Evolutionary conservation across 2,113 vertebrate genomes (phyloP), one percentile per base, ranked within the genome.

Genomic region (Engraulis encrasicolus): DNA sequence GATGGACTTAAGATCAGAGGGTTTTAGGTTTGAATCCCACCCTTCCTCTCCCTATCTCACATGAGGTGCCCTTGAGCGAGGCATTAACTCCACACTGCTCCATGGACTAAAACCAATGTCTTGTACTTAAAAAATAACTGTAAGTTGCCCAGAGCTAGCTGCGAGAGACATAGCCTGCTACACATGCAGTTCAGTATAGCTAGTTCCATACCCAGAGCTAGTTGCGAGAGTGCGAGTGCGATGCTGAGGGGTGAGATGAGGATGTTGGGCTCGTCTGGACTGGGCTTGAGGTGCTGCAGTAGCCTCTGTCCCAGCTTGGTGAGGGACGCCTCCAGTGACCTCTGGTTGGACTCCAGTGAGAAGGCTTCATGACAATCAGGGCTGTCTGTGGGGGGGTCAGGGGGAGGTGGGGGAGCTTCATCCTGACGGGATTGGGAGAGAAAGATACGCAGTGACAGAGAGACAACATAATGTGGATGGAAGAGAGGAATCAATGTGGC

Each of bases 241-340:
- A 97, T 90, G 87, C 96, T 96, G 84, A 97, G 87, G 2, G 97
- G 96, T 0, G 97, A 97, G 85, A 97, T 86, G 91, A 96, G 77
- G 77, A 96, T 85, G 0, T 95, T 97, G 80, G 93, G 91, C 23
- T 89, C 83, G 50, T 90, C 89, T 54, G 93, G 89, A 2, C 90
- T 91, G 54, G 83, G 86, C 52, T 95, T 88, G 37, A 96, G 89
- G 82, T 94, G 86, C 82, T 89, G 89, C 85, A 97, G 92, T 18
- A 97, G 92, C 40, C 95, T 87, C 0, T 89, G 87, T 34, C 95
- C 95, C 87, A 97, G 94, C 77, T 91, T 89, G 91, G 94, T 93
- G 89, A 97, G 89, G 54, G 95, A 66, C 93, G 19, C 79, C 88
- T 31, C 95, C 93, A 97, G 88, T 82, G 82, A 85, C 48, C 78